These are phyloP conservation scores for Pelodytes ibericus DNA, from an alignment of 2,797 vertebrate species.

Conservation along the genomic window DNA sequence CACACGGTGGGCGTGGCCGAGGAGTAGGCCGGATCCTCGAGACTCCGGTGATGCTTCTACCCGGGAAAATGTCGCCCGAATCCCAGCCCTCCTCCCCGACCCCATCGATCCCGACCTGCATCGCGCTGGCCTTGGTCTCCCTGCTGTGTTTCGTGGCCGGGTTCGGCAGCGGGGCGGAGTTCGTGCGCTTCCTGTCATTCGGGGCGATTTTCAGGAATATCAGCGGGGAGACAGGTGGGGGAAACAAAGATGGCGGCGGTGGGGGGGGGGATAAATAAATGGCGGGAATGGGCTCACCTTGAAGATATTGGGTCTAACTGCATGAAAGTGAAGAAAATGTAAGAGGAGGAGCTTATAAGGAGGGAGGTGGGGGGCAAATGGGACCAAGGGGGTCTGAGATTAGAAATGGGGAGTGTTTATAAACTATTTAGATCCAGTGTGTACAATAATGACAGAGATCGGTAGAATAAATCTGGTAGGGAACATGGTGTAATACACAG, in stretches of 20 bases:
- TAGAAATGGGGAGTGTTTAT: background rate
- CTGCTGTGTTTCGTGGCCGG: constrained; percentile 80
- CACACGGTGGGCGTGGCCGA: background rate
- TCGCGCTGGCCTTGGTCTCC: constrained; percentile 68
- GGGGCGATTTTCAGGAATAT: constrained; percentile 79
- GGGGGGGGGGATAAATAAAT: background rate
- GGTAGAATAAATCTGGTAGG: no score
- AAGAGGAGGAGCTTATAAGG: no score
- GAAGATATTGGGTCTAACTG: no score
- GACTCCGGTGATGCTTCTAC: background rate
- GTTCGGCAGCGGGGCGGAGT: constrained; percentile 82
- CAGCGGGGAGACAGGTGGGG: background rate
- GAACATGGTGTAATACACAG: no score
- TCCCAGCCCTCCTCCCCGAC: background rate
- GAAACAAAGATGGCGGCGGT: background rate
- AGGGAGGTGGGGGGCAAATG: background rate
- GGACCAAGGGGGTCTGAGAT: background rate
- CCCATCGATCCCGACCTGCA: constrained; percentile 60
- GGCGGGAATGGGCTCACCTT: no score
- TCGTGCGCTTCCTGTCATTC: constrained; percentile 86
- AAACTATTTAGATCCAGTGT: no score
- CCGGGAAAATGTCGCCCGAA: constrained; percentile 20
- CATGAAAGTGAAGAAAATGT: no score
- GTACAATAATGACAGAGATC: no score
- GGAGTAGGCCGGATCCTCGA: background rate